phyloP scores from a whole-genome alignment of 2,113 vertebrate species.

The Rhagologus leucostigma region DNA sequence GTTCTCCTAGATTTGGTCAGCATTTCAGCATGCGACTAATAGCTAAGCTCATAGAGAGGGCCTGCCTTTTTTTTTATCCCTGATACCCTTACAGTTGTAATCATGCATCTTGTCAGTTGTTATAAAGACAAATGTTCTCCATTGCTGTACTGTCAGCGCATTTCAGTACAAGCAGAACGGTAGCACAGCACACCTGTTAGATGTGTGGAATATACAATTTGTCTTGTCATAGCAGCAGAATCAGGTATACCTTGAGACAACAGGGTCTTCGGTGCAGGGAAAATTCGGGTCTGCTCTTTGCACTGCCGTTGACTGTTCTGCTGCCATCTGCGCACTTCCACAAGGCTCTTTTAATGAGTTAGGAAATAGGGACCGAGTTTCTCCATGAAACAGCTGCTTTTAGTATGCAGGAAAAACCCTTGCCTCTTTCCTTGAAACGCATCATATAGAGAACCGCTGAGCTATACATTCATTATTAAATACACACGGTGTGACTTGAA shows the following conservation, averaged over 20 bases:
- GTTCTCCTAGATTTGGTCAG: conserved; percentile 56
- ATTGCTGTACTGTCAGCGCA: conserved; percentile 70
- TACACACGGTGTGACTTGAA: background rate
- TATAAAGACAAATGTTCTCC: conserved; percentile 70
- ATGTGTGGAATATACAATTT: conserved; percentile 53
- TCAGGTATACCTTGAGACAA: background rate
- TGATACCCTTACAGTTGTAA: conserved; percentile 70
- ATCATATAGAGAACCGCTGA: background rate
- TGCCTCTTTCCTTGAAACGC: conserved; percentile 25
- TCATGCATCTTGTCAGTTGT: conserved; percentile 75
- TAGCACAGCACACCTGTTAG: conserved; percentile 51
- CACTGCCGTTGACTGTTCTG: background rate
- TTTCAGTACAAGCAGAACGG: conserved; percentile 60
- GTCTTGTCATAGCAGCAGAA: conserved; percentile 57
- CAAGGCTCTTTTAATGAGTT: background rate
- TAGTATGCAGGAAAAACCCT: background rate
- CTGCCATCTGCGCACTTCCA: background rate
- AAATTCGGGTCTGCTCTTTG: background rate
- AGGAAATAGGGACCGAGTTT: background rate
- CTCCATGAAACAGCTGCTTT: background rate
- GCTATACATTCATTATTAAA: conserved; percentile 27
- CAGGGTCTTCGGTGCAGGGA: background rate
- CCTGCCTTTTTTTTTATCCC: conserved; percentile 47
- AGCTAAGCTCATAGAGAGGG: conserved; percentile 17
- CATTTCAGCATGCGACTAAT: conserved; percentile 69